phyloP scores from a whole-genome alignment of 2,797 vertebrate species.

The Eleutherodactylus coqui region DNA sequence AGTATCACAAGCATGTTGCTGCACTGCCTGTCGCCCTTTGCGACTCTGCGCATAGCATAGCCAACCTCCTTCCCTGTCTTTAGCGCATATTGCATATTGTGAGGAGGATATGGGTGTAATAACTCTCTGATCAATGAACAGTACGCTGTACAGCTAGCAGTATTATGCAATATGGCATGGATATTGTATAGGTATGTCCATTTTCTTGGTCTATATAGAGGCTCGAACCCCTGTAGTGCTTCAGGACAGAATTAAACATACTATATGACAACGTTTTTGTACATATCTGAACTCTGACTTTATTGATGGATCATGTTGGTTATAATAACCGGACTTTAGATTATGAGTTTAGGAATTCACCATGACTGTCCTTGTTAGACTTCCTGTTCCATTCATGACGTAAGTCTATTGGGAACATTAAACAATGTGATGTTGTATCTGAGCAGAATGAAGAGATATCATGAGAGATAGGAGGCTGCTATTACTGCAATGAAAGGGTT shows the following conservation, averaged over 20 bases:
- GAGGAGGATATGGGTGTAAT: no score
- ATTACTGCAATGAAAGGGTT: neutral
- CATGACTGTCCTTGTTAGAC: neutral
- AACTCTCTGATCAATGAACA: no score
- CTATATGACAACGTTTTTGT: neutral
- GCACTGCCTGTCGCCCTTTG: no score
- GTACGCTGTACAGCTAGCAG: no score
- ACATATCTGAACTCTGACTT: neutral
- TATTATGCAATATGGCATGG: no score
- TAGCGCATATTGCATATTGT: no score
- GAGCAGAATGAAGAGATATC: neutral
- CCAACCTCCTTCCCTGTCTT: no score
- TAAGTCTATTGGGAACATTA: neutral
- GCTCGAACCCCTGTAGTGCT: neutral
- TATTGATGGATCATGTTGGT: neutral
- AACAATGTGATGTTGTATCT: neutral
- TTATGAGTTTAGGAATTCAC: conserved; percentile 6
- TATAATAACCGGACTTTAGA: neutral
- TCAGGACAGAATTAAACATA: neutral
- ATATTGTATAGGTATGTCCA: neutral
- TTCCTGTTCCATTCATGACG: neutral
- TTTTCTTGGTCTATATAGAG: neutral
- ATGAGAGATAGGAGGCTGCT: neutral
- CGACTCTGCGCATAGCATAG: no score
- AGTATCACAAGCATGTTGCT: no score